Conservation (phyloP, 1,140 invertebrate species). For the Stegodyphus mimosarum region DNA sequence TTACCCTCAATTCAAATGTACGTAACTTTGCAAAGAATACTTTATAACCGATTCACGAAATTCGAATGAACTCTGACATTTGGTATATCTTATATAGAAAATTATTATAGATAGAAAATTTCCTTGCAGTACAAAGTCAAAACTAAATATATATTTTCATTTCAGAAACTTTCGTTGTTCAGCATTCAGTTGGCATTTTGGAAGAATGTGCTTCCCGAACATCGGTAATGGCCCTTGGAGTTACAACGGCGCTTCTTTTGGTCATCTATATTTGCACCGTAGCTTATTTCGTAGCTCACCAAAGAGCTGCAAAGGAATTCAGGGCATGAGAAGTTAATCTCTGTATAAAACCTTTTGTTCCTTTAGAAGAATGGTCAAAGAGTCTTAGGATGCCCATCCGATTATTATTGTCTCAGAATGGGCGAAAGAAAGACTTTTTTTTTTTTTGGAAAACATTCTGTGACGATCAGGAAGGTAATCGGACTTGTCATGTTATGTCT, state of each 20-base stretch:
- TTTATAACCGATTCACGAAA: background rate
- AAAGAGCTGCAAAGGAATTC: slow-evolving; percentile 20
- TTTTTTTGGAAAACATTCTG: too few relatives aligned
- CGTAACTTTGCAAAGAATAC: background rate
- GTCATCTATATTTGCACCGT: slow-evolving; percentile 77
- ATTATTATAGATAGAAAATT: background rate
- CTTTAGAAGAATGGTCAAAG: too few relatives aligned
- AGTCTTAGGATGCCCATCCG: too few relatives aligned
- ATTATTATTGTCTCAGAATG: too few relatives aligned
- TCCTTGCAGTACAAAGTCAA: background rate
- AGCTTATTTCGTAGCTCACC: slow-evolving; percentile 64
- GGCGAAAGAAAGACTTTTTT: too few relatives aligned
- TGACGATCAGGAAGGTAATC: too few relatives aligned
- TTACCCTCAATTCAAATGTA: background rate
- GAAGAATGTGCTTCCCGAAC: slow-evolving; percentile 87
- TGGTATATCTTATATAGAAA: background rate
- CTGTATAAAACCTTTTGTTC: too few relatives aligned
- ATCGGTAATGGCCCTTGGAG: slow-evolving; percentile 86
- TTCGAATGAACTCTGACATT: background rate
- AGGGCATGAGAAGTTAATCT: background rate
- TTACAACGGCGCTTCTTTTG: slow-evolving; percentile 87
- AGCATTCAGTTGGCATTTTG: slow-evolving; percentile 24
- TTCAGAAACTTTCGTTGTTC: slow-evolving; percentile 40
- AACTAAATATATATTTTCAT: background rate
- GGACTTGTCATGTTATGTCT: too few relatives aligned